Base-by-base conservation (phyloP, 2,888 invertebrate species). In the Argyresthia albistria region DNA sequence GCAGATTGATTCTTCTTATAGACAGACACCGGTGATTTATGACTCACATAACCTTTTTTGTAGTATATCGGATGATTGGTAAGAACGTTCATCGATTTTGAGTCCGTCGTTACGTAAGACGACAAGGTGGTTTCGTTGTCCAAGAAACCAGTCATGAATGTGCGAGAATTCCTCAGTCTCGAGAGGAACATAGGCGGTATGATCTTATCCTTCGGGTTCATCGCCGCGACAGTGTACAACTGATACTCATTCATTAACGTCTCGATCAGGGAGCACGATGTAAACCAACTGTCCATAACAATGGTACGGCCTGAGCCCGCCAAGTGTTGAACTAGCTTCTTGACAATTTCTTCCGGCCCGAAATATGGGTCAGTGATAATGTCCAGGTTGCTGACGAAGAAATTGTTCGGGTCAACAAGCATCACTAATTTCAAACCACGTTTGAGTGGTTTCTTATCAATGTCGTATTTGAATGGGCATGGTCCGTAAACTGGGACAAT, bases 371-470 rank as follows among this genome's bases (percentile, higher is more conserved):
- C 80, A 11, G 75, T 77, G 46, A 86, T 77, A 25, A 88, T 73
- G 60, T 87, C 82, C 46, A 88, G 58, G 59, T 86, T 87, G 52
- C 73, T 76, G 0, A 86, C 60, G 59, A 86, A 87, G 60, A 87
- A 86, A 58, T 73, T 84, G 8, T 69, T 64, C 8, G 84, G 67
- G 58, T 88, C 87, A 10, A 81, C 77, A 7, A 86, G 62, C 42
- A 81, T 58, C 10, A 80, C 70, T 57, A 87, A 60, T 67, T 88
- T 88, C 14, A 88, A 70, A 6, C 88, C 88, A 53, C 62, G 62
- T 60, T 73, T 73, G 35, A 79, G 55, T 16, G 73, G 69, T 60
- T 82, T 84, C 56, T 70, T 80, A 59, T 73, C 66, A 55, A 82
- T 76, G n/a, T 71, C 63, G 61, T 80, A 84, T 57, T 80, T 69